These are phyloP conservation scores for Chloroclysta siterata DNA, from an alignment of 2,888 invertebrate species.

Conservation along the genomic window DNA sequence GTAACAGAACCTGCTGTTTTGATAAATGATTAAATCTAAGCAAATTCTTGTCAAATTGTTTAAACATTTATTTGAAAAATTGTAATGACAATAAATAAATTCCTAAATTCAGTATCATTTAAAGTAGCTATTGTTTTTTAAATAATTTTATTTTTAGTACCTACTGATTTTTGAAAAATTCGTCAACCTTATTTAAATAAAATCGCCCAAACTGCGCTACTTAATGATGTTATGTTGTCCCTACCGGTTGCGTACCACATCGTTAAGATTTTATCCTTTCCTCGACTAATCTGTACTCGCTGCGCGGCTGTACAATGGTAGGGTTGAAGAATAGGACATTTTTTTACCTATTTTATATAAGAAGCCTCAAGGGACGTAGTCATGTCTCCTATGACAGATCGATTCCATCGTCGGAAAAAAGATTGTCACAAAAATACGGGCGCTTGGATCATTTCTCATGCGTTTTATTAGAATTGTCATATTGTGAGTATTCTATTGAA, in stretches of 20 bases:
- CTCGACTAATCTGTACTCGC: constrained; percentile 78
- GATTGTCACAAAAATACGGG: constrained; percentile 49
- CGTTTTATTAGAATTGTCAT: constrained; percentile 46
- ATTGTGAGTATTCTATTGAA: constrained; percentile 42
- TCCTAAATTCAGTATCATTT: too few species aligned
- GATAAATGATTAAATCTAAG: too few species aligned
- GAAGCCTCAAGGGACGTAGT: constrained; percentile 59
- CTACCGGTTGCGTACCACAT: constrained; percentile 61
- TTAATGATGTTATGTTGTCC: background rate
- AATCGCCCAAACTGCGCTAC: constrained; percentile 15
- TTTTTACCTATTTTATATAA: constrained; percentile 71
- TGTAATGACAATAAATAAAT: too few species aligned
- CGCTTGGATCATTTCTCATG: constrained; percentile 44
- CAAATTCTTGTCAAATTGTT: too few species aligned
- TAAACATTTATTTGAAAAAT: too few species aligned
- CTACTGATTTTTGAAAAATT: too few species aligned
- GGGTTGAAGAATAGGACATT: constrained; percentile 76
- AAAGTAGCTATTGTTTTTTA: too few species aligned
- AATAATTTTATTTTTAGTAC: too few species aligned
- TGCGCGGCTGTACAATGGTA: constrained; percentile 61
- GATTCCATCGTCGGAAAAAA: constrained; percentile 57
- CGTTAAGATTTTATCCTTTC: constrained; percentile 82
- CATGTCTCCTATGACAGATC: constrained; percentile 74
- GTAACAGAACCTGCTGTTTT: too few species aligned
- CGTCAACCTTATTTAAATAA: too few species aligned